These are phyloP conservation scores for Drosophila novamexicana DNA, from an alignment of 1,140 invertebrate genomes.

Conservation along the genomic window DNA sequence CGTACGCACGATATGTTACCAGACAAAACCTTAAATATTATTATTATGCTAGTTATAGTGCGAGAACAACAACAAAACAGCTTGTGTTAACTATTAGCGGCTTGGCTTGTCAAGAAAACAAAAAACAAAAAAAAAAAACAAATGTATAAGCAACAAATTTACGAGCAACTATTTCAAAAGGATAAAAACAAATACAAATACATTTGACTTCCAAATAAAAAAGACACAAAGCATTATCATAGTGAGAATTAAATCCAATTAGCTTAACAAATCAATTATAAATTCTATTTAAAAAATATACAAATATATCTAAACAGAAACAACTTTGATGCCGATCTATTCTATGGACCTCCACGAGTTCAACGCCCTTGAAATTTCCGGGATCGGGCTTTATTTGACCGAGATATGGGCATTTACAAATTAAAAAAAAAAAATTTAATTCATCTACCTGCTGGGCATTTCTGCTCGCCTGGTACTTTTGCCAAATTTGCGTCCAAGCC, in stretches of 20 bases:
- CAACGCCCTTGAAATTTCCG: no score
- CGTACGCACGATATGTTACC: slow-evolving; percentile 36
- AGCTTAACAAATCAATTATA: slow-evolving; percentile 62
- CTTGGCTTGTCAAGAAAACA: slow-evolving; percentile 27
- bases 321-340: no score
- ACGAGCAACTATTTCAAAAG: slow-evolving; percentile 24
- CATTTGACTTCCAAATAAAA: slow-evolving; percentile 74
- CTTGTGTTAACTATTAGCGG: slow-evolving; percentile 48
- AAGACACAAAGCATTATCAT: slow-evolving; percentile 62
- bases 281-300: slow-evolving; percentile 36
- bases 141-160: neutral
- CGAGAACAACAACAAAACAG: slow-evolving; percentile 21
- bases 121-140: slow-evolving; percentile 33
- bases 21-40: slow-evolving; percentile 62
- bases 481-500: no score
- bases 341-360: no score
- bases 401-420: no score
- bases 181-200: slow-evolving; percentile 21
- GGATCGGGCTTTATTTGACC: no score
- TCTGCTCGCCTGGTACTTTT: no score
- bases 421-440: no score
- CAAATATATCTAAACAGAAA: slow-evolving; percentile 26
- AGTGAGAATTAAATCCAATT: slow-evolving; percentile 69
- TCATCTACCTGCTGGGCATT: no score
- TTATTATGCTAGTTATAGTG: slow-evolving; percentile 46